Conservation (phyloP, 2,797 vertebrate species). For the Betta splendens region DNA sequence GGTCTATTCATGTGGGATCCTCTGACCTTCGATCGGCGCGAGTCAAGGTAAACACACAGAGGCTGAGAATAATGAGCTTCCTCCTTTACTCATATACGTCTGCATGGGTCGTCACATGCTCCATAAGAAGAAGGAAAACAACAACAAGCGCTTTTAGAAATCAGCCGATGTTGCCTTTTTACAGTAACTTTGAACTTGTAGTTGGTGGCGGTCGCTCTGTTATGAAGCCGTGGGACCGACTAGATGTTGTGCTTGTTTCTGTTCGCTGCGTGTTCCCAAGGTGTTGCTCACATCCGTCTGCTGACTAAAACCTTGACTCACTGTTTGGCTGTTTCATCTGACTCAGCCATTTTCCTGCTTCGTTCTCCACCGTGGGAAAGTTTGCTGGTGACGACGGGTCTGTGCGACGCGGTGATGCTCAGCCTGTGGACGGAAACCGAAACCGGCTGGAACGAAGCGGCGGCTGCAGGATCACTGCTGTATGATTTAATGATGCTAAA, state of each 20-base stretch:
- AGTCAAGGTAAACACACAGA: constrained; percentile 41
- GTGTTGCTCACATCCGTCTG: constrained; percentile 15
- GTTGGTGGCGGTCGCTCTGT: no score
- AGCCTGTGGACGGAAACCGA: neutral
- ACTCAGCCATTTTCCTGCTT: constrained; percentile 45
- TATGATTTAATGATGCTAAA: no score
- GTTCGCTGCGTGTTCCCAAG: constrained; percentile 31
- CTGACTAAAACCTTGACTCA: constrained; percentile 34
- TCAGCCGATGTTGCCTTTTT: no score
- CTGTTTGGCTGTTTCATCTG: constrained; percentile 5
- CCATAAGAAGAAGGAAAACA: no score
- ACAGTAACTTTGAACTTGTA: no score
- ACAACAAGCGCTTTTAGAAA: no score
- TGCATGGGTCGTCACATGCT: no score
- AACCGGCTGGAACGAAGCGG: no score
- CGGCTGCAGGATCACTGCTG: no score
- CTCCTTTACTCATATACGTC: no score
- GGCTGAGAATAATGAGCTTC: no score
- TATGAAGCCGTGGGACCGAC: neutral
- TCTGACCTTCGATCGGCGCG: constrained; percentile 49
- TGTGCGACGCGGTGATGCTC: constrained; percentile 19
- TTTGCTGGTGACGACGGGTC: constrained; percentile 25
- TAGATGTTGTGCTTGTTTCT: constrained; percentile 13
- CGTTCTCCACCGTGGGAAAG: constrained; percentile 73
- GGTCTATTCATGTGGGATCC: no score